Percentiles rank a stretch among this genome's conserved stretches.
phyloP scores from a whole-genome alignment of 2,113 vertebrate species.

The Cettia cetti region DNA sequence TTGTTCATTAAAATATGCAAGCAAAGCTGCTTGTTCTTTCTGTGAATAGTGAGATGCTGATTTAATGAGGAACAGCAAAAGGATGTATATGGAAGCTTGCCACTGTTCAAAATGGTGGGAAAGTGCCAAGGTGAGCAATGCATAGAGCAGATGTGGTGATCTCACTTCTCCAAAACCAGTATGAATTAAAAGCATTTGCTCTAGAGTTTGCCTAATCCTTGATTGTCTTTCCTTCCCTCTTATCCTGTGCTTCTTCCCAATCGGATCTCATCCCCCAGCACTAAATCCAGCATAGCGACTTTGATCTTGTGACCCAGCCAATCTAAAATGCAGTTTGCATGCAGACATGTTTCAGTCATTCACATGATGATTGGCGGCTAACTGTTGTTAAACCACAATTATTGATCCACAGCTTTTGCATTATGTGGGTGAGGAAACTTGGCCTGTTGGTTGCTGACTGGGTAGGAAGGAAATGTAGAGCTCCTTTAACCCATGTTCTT shows the following conservation, averaged over 20 bases:
- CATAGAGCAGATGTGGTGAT: not conserved
- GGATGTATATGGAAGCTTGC: constrained; percentile 6
- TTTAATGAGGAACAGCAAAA: constrained; percentile 47
- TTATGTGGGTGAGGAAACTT: constrained; percentile 52
- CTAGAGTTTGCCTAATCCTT: not conserved
- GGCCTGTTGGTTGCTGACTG: constrained; percentile 42
- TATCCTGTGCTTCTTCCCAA: not conserved
- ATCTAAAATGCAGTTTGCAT: constrained; percentile 41
- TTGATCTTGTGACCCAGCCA: constrained; percentile 41
- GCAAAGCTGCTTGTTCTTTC: constrained; percentile 48
- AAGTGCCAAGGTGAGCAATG: constrained; percentile 7
- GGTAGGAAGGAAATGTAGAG: constrained; percentile 51
- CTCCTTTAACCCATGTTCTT: constrained; percentile 50
- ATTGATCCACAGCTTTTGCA: constrained; percentile 69
- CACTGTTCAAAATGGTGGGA: not conserved
- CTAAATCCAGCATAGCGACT: constrained; percentile 6
- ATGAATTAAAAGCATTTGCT: not conserved
- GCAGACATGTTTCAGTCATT: constrained; percentile 65
- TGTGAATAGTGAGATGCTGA: not conserved
- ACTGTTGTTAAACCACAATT: constrained; percentile 70
- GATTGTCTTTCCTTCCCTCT: not conserved
- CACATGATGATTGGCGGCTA: constrained; percentile 64
- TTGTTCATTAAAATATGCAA: constrained; percentile 63
- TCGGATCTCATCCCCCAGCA: not conserved
- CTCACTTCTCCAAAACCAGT: not conserved